Conservation (phyloP, 2,797 vertebrate genomes). For the Kryptolebias ocellatus region DNA sequence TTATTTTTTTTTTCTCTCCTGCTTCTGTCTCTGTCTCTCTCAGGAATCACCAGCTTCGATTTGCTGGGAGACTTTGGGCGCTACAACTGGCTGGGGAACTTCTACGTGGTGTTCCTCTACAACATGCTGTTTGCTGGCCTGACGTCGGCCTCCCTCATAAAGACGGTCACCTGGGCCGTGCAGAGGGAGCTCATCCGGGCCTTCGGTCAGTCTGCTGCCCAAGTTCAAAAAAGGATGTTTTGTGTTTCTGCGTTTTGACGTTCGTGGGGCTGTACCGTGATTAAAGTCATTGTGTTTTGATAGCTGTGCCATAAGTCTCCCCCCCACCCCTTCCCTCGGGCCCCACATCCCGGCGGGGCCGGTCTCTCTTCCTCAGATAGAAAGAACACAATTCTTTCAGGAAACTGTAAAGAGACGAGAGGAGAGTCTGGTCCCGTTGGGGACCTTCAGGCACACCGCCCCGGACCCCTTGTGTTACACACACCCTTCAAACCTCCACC, state of each 20-base stretch:
- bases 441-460: slow-evolving; percentile 72
- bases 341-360: slow-evolving; percentile 80
- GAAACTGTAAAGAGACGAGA: slow-evolving; percentile 82
- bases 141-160: slow-evolving; percentile 93
- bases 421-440: slow-evolving; percentile 73
- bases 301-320: slow-evolving; percentile 59
- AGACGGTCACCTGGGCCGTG: slow-evolving; percentile 91
- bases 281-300: slow-evolving; percentile 48
- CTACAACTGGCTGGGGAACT: slow-evolving; percentile 96
- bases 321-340: slow-evolving; percentile 70
- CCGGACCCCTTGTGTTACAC: slow-evolving; percentile 70
- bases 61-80: slow-evolving; percentile 95
- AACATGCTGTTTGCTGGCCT: slow-evolving; percentile 95
- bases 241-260: background rate
- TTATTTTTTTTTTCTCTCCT: slow-evolving; percentile 9
- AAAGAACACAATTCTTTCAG: slow-evolving; percentile 86
- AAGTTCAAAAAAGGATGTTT: background rate
- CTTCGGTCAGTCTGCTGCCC: slow-evolving; percentile 86
- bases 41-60: slow-evolving; percentile 97
- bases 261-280: slow-evolving; percentile 11
- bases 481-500: slow-evolving; percentile 73
- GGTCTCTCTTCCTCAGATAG: slow-evolving; percentile 87
- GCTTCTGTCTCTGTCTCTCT: background rate
- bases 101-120: slow-evolving; percentile 95
- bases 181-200: slow-evolving; percentile 93